Conservation (phyloP, 2,888 invertebrate genomes). For the Autographa gamma region DNA sequence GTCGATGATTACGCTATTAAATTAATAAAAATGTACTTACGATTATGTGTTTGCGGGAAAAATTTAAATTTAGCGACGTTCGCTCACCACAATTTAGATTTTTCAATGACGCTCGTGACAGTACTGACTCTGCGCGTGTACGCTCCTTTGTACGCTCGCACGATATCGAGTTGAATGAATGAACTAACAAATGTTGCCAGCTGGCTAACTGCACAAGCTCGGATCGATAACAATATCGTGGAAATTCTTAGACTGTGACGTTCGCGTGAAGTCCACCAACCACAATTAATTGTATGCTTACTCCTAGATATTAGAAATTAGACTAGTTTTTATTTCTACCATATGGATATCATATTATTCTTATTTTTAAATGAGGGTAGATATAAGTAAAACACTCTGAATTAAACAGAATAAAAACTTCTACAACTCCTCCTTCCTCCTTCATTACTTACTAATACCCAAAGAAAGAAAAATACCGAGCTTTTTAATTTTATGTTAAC, state of each 20-base stretch:
- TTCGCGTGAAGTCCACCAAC: slow-evolving; percentile 19
- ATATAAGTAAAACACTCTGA: not conserved
- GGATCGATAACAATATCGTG: slow-evolving; percentile 5
- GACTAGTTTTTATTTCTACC: too few species aligned
- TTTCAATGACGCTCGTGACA: slow-evolving; percentile 52
- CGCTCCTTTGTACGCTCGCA: slow-evolving; percentile 22
- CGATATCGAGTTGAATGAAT: not conserved
- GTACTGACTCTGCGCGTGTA: slow-evolving; percentile 37
- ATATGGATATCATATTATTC: too few species aligned
- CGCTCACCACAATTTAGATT: slow-evolving; percentile 57
- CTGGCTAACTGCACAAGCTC: not conserved
- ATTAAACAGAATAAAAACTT: not conserved
- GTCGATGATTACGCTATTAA: not conserved
- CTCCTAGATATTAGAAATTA: too few species aligned
- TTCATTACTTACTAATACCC: not conserved
- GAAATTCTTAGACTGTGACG: slow-evolving; percentile 3
- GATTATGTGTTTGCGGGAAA: slow-evolving; percentile 47
- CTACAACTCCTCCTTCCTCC: not conserved
- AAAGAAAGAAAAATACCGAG: too few species aligned
- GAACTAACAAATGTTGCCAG: slow-evolving; percentile 5
- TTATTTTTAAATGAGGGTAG: too few species aligned
- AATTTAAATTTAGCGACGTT: slow-evolving; percentile 43
- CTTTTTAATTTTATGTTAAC: too few species aligned
- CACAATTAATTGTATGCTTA: not conserved
- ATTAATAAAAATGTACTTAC: slow-evolving; percentile 56